Base-by-base conservation (phyloP, 2,888 invertebrate genomes). In the Epinotia demarniana region DNA sequence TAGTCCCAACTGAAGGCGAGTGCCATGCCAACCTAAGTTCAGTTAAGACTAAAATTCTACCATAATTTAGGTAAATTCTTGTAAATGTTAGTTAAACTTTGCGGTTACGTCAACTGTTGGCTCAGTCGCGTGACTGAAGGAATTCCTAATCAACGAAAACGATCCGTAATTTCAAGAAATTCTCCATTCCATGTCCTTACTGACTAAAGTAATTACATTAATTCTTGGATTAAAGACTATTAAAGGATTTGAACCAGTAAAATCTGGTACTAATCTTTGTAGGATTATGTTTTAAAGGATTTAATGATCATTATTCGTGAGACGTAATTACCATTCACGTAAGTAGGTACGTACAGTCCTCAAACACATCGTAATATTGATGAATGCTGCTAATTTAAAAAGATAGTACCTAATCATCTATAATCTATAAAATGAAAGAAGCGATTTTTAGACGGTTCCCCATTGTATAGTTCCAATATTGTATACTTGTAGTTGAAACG, bases 121-220 rank as follows among this genome's bases (percentile, higher is more conserved):
- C 5, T 16, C 12, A 60, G 1, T 60, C 60, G 60, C 60, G 60
- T 27, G 60, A 60, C 60, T 27, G 27, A 27, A 27, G 60, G 27
- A 60, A 60, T 60, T 27, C 33, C 16, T n/a, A 61, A 61, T 33
- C 61, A 61, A 61, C 33, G 61, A 33, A n/a, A 61, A 61, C 61
- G 33, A 61, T 60, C 61, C 61, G 61, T n/a, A 61, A n/a, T 27
- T 61, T 33, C 61, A 4, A 9, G 61, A 33, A 27, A 23, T 61
- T 33, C 60, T 13, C 60, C 13, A 23, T 60, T 60, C n/a, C 33
- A 61, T 61, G n/a, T 33, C 61, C 33, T 61, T 33, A 33, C 61
- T 27, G 33, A 61, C 61, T 61, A 61, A 61, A 61, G 33, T 60
- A 60, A 33, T 61, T 12, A 12, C 23, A 19, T 53, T 53, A 46